phyloP scores from a whole-genome alignment of 1,140 invertebrate genomes.

The Micrasema minimum region DNA sequence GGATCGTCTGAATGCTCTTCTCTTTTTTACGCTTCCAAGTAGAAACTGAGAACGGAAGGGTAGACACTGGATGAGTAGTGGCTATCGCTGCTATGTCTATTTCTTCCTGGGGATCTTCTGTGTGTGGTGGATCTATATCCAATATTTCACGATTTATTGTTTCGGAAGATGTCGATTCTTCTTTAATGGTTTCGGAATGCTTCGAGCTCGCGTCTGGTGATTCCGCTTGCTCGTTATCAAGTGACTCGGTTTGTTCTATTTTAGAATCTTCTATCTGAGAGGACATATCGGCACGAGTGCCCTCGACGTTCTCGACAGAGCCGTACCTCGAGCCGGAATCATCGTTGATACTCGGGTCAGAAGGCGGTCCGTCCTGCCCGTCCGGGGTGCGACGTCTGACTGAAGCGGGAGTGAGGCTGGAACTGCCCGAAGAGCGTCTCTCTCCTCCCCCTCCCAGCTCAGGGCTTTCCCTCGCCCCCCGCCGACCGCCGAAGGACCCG shows the following conservation, averaged over 20 bases:
- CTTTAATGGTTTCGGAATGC: conserved; percentile 10
- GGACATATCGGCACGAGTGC: conserved; percentile 27
- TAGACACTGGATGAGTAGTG: conserved; percentile 62
- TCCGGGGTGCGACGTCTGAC: conserved; percentile 46
- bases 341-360: conserved; percentile 46
- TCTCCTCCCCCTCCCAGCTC: conserved; percentile 17
- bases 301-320: conserved; percentile 47
- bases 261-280: conserved; percentile 18
- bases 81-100: conserved; percentile 58
- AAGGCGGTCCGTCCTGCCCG: conserved; percentile 42
- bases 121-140: conserved; percentile 38
- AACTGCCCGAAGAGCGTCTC: conserved; percentile 43
- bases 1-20: conserved; percentile 57
- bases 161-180: conserved; percentile 18
- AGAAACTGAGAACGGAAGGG: conserved; percentile 62
- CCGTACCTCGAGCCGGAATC: conserved; percentile 49
- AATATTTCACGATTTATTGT: conserved; percentile 34
- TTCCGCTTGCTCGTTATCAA: not conserved
- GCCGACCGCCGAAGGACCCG: conserved; percentile 38
- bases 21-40: conserved; percentile 61
- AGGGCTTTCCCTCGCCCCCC: conserved; percentile 27
- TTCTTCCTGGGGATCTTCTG: conserved; percentile 22
- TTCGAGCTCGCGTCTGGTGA: not conserved
- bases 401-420: conserved; percentile 48
- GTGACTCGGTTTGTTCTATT: conserved; percentile 11